These are phyloP conservation scores for Drosophila elegans DNA, from an alignment of 1,140 invertebrate species.

Conservation along the genomic window DNA sequence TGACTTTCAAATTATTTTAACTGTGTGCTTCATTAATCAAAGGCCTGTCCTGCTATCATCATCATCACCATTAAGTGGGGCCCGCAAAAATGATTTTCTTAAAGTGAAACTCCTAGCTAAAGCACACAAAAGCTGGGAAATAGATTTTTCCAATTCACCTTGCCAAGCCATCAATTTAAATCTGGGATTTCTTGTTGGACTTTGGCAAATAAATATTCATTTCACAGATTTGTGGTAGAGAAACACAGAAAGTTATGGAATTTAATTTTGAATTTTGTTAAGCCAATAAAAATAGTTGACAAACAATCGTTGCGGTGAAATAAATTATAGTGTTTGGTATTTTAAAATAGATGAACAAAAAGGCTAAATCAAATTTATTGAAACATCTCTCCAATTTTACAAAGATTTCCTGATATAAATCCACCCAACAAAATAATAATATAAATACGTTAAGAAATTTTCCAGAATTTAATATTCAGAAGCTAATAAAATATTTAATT, in stretches of 20 bases:
- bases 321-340: too few species aligned
- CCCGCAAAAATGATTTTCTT: conserved; percentile 1
- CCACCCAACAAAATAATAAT: too few species aligned
- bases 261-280: not conserved
- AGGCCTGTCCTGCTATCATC: conserved; percentile 26
- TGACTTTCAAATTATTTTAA: conserved; percentile 68
- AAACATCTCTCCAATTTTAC: too few species aligned
- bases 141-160: conserved; percentile 15
- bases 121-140: not conserved
- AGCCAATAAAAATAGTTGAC: not conserved
- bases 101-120: conserved; percentile 1
- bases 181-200: conserved; percentile 34
- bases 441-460: too few species aligned
- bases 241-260: not conserved
- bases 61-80: not conserved
- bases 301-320: too few species aligned
- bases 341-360: too few species aligned
- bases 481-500: too few species aligned
- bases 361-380: too few species aligned
- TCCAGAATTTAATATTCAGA: too few species aligned
- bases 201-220: conserved; percentile 52
- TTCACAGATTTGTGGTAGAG: conserved; percentile 3
- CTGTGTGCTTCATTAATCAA: conserved; percentile 78
- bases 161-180: conserved; percentile 39
- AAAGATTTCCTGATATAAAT: too few species aligned